phyloP scores from a whole-genome alignment of 2,797 vertebrate genomes.

The Eulemur rubriventer region DNA sequence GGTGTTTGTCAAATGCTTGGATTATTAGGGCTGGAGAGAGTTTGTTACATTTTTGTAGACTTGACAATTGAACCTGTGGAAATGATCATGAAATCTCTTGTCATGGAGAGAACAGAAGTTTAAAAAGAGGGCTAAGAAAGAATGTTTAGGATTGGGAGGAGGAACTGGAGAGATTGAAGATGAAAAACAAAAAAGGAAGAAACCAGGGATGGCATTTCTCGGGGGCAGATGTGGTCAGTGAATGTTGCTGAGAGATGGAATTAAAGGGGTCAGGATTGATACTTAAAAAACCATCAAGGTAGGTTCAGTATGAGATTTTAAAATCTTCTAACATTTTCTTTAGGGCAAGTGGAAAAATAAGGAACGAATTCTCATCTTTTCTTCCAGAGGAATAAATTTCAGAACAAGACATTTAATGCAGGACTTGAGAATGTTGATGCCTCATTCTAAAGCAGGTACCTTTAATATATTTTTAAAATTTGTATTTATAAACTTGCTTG shows the following conservation, averaged over 20 bases:
- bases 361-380: constrained; percentile 96
- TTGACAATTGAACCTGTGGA: neutral
- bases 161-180: neutral
- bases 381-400: constrained; percentile 96
- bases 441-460: constrained; percentile 95
- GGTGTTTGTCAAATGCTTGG: neutral
- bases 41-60: neutral
- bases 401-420: constrained; percentile 97
- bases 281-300: neutral
- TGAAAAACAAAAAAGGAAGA: neutral
- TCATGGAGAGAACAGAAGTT: neutral
- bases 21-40: neutral
- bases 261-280: neutral
- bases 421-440: constrained; percentile 95
- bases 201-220: neutral
- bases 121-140: neutral
- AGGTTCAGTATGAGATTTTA: neutral
- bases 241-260: neutral
- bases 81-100: neutral
- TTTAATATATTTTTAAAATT: neutral
- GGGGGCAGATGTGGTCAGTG: neutral
- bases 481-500: neutral
- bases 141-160: neutral
- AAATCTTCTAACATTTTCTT: neutral
- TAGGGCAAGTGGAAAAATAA: constrained; percentile 99